These are phyloP conservation scores for Desoria tigrina DNA, from an alignment of 2,888 invertebrate species.

Conservation along the genomic window DNA sequence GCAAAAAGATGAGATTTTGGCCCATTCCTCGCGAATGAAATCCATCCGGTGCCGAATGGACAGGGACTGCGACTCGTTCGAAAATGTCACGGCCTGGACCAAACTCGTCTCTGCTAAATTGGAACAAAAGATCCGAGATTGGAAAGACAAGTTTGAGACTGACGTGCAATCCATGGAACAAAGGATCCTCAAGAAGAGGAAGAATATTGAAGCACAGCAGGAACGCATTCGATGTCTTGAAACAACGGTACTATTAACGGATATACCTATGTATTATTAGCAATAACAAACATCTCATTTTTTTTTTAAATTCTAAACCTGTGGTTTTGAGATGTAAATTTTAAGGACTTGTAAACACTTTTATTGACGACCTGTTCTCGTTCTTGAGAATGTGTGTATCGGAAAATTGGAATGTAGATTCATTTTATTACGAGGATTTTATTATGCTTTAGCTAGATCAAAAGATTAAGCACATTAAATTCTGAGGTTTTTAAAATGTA, in stretches of 20 bases:
- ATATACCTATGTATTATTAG: no score
- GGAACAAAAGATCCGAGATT: slow-evolving; percentile 60
- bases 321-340: no score
- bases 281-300: background rate
- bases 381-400: no score
- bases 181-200: slow-evolving; percentile 60
- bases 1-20: slow-evolving; percentile 10
- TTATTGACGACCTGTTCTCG: no score
- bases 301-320: no score
- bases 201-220: slow-evolving; percentile 51
- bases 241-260: no score
- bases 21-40: slow-evolving; percentile 8
- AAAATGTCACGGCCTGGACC: slow-evolving; percentile 48
- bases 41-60: slow-evolving; percentile 19
- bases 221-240: slow-evolving; percentile 40
- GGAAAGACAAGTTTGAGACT: slow-evolving; percentile 63
- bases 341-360: no score
- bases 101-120: slow-evolving; percentile 55
- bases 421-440: no score
- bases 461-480: no score
- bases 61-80: slow-evolving; percentile 44
- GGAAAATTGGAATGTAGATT: no score
- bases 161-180: slow-evolving; percentile 61
- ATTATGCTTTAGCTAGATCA: no score
- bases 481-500: no score